A percentile compares a stretch with the other conserved stretches of the same genome.
phyloP scores from a whole-genome alignment of 2,113 vertebrate genomes.

The Etheostoma spectabile region DNA sequence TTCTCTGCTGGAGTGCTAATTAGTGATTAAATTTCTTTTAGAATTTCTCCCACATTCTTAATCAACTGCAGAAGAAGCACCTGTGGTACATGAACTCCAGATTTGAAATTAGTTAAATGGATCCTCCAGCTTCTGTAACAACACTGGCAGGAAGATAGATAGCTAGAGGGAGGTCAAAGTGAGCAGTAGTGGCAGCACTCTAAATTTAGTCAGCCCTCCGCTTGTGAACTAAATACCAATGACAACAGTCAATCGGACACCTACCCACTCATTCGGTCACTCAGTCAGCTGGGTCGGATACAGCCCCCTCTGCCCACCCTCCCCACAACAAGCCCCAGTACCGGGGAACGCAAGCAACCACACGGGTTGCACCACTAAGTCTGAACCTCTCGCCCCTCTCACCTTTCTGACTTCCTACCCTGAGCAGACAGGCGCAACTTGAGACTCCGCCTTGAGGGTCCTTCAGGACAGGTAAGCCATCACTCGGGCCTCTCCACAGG shows the following conservation, averaged over 20 bases:
- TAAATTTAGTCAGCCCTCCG: slow-evolving; percentile 93
- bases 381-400: slow-evolving; percentile 62
- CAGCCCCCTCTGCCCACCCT: slow-evolving; percentile 69
- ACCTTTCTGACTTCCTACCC: slow-evolving; percentile 57
- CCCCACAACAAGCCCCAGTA: slow-evolving; percentile 80
- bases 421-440: slow-evolving; percentile 65
- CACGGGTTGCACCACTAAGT: slow-evolving; percentile 71
- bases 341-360: slow-evolving; percentile 84
- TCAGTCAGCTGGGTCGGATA: slow-evolving; percentile 22
- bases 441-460: slow-evolving; percentile 58
- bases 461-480: slow-evolving; percentile 79
- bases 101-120: slow-evolving; percentile 14
- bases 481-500: slow-evolving; percentile 49
- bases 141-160: slow-evolving; percentile 29
- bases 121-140: slow-evolving; percentile 37
- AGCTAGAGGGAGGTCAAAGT: slow-evolving; percentile 27
- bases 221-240: slow-evolving; percentile 90
- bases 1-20: background rate
- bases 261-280: slow-evolving; percentile 59
- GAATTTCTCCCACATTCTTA: background rate
- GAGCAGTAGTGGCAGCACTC: slow-evolving; percentile 63
- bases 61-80: background rate
- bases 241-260: slow-evolving; percentile 86
- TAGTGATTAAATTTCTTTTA: background rate
- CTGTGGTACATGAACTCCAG: background rate